phyloP scores from a whole-genome alignment of 2,888 invertebrate genomes.

The Synergus gifuensis region DNA sequence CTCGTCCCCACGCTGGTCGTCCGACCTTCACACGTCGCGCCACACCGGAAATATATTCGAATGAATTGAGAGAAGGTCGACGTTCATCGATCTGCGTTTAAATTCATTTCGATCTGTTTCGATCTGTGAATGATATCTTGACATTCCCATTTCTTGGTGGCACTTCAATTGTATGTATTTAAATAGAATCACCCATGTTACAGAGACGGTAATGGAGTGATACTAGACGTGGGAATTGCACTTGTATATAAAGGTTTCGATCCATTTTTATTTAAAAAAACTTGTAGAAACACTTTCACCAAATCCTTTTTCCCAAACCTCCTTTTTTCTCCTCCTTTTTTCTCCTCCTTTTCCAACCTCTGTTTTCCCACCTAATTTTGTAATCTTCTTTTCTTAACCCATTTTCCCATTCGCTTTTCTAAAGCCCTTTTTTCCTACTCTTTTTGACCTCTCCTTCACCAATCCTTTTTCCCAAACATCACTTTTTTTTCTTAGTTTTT shows the following conservation, averaged over 20 bases:
- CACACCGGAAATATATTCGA: constrained; percentile 32
- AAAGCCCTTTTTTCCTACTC: too few species aligned
- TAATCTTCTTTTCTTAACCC: too few species aligned
- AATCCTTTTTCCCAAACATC: too few species aligned
- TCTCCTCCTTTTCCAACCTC: too few species aligned
- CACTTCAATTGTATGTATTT: constrained; percentile 7
- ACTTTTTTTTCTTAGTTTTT: too few species aligned
- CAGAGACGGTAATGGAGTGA: background rate
- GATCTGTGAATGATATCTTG: constrained; percentile 25
- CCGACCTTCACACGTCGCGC: constrained; percentile 4
- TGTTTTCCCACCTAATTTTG: too few species aligned
- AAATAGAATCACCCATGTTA: background rate
- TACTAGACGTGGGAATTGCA: background rate
- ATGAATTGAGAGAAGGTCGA: constrained; percentile 22
- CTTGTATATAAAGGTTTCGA: background rate
- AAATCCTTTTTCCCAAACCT: too few species aligned
- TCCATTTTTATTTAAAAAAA: background rate
- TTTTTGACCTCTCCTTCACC: too few species aligned
- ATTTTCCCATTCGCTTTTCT: too few species aligned
- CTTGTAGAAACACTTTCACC: too few species aligned
- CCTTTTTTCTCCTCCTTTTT: too few species aligned
- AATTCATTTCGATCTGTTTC: constrained; percentile 35
- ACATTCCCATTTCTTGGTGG: constrained; percentile 33
- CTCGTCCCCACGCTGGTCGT: background rate
- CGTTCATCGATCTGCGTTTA: constrained; percentile 35